Conservation (phyloP, 92 coral and sea anemone genomes). For the Palythoa heliodiscus region DNA sequence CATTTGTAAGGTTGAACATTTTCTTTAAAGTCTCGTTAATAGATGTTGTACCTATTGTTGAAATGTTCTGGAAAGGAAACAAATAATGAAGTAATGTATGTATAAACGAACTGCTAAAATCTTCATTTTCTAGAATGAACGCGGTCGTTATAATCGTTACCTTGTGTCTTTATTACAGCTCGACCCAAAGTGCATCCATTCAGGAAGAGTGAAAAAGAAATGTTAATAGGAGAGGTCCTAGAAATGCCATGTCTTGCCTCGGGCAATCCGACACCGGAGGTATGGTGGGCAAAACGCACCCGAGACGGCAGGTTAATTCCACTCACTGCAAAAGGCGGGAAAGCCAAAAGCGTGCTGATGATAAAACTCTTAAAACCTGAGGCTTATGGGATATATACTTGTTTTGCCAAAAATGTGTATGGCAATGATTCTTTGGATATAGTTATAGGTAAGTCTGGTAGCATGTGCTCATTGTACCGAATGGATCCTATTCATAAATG, state of each 20-base stretch:
- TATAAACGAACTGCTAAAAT: too few species aligned
- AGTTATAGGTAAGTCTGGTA: constrained; percentile 33
- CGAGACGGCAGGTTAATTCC: constrained; percentile 36
- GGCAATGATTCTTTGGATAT: constrained; percentile 62
- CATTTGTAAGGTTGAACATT: too few species aligned
- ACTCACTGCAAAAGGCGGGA: constrained; percentile 23
- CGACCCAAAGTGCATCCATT: constrained; percentile 53
- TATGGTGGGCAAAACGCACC: constrained; percentile 63
- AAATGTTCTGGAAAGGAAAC: too few species aligned
- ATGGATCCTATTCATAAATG: background rate
- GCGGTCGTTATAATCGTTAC: background rate
- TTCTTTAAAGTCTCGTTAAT: too few species aligned
- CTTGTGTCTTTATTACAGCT: constrained; percentile 48
- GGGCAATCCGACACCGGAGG: constrained; percentile 75
- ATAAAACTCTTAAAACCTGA: constrained; percentile 42
- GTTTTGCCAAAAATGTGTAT: constrained; percentile 63
- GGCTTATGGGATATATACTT: constrained; percentile 69
- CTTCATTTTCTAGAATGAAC: background rate
- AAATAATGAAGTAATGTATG: too few species aligned
- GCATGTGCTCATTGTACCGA: background rate
- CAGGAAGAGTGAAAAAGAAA: constrained; percentile 21
- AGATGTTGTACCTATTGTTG: too few species aligned
- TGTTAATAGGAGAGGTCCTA: constrained; percentile 53
- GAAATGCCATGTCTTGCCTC: constrained; percentile 60
- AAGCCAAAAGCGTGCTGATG: constrained; percentile 37